A percentile compares a stretch with the other conserved stretches of the same genome.
Conservation (phyloP, 1,140 invertebrate species). For the Bombus ignitus region DNA sequence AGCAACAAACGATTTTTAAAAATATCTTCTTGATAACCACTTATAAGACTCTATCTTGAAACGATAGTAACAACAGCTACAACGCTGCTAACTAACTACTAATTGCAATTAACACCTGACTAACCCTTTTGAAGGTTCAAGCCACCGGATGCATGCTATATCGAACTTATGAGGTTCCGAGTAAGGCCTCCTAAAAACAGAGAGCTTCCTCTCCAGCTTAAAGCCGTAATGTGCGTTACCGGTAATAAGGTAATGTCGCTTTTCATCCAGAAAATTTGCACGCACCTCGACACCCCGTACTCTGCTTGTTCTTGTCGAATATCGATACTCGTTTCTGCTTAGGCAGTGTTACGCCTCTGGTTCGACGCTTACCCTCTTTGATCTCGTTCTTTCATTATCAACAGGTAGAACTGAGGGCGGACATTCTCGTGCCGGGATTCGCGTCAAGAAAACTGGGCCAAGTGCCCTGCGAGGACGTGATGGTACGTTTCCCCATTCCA, state of each 20-base stretch:
- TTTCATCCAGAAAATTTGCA: neutral
- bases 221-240: conserved; percentile 92
- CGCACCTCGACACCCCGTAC: neutral
- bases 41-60: neutral
- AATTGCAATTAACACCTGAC: conserved; percentile 38
- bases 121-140: conserved; percentile 89
- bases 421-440: conserved; percentile 98
- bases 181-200: conserved; percentile 97
- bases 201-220: conserved; percentile 97
- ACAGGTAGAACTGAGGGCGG: conserved; percentile 95
- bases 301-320: neutral
- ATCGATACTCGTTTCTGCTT: conserved; percentile 1
- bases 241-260: conserved; percentile 88
- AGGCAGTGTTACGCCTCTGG: neutral
- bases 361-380: neutral
- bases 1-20: conserved; percentile 9
- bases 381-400: neutral
- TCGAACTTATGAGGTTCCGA: conserved; percentile 98
- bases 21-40: neutral
- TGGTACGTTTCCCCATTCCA: conserved; percentile 98
- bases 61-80: neutral
- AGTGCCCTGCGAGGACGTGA: conserved; percentile 98
- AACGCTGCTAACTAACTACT: neutral
- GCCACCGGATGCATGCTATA: conserved; percentile 99
- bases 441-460: conserved; percentile 96